These are phyloP conservation scores for Chitala chitala DNA, from an alignment of 2,113 vertebrate species.

Conservation along the genomic window DNA sequence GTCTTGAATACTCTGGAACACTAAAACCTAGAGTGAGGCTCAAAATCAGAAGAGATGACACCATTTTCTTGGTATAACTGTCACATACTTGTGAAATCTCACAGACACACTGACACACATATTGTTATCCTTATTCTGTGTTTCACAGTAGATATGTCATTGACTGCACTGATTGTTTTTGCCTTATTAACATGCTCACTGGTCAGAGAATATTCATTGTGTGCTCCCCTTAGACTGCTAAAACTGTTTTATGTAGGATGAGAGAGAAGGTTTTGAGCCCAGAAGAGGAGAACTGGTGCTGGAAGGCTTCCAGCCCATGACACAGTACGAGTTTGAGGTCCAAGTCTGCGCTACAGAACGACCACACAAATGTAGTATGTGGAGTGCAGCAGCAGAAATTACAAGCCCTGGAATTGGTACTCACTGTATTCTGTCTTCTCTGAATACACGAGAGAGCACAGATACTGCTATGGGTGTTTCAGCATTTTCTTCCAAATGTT, in stretches of 20 bases:
- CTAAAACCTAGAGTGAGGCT: slow-evolving; percentile 42
- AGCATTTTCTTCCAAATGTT: neutral
- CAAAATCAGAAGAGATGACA: neutral
- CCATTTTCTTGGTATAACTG: slow-evolving; percentile 49
- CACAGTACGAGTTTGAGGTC: slow-evolving; percentile 54
- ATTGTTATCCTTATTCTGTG: too few relatives aligned
- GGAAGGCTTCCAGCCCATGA: slow-evolving; percentile 43
- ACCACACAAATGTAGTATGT: slow-evolving; percentile 51
- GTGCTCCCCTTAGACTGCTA: neutral
- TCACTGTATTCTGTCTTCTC: neutral
- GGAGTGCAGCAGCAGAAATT: slow-evolving; percentile 44
- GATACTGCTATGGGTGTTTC: too few relatives aligned
- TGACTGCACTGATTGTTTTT: too few relatives aligned
- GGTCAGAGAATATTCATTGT: neutral
- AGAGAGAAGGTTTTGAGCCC: slow-evolving; percentile 25
- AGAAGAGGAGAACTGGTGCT: slow-evolving; percentile 30
- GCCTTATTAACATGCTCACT: too few relatives aligned
- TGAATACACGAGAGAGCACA: too few relatives aligned
- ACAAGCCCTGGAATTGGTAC: slow-evolving; percentile 57
- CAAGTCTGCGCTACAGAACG: slow-evolving; percentile 40
- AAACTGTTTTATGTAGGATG: slow-evolving; percentile 33
- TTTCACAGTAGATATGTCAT: too few relatives aligned
- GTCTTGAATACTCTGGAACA: slow-evolving; percentile 19
- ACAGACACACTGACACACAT: too few relatives aligned
- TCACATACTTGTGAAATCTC: neutral